These are phyloP conservation scores for Corythornis cristatus DNA, from an alignment of 2,113 vertebrate species.

Conservation along the genomic window DNA sequence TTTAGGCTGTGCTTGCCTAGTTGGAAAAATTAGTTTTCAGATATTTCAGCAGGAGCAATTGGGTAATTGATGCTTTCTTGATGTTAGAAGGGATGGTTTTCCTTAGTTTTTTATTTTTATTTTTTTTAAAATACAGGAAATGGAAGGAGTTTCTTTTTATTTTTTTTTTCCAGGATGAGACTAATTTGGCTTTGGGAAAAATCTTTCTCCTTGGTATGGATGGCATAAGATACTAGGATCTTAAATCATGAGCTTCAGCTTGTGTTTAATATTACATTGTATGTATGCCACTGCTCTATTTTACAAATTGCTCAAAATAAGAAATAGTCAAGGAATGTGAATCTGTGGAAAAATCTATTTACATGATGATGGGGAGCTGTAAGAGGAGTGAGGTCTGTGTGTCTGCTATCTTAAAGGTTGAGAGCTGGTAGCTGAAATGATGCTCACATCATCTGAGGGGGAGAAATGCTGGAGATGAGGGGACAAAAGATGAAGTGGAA, in stretches of 20 bases:
- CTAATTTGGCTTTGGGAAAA: background rate
- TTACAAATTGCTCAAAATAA: background rate
- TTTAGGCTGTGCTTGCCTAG: background rate
- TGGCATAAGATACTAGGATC: background rate
- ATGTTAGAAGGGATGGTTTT: background rate
- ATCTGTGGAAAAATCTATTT: background rate
- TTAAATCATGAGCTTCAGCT: background rate
- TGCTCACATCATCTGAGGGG: no score
- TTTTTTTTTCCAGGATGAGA: background rate
- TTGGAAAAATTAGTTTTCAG: background rate
- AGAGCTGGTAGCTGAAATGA: background rate
- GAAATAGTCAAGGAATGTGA: background rate
- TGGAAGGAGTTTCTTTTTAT: background rate
- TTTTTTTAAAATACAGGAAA: background rate
- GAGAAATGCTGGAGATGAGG: no score
- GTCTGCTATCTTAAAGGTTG: fast-evolving
- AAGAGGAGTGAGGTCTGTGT: background rate
- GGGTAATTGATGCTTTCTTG: background rate
- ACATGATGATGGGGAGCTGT: fast-evolving
- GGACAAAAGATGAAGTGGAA: background rate
- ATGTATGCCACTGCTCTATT: background rate
- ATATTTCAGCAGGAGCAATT: background rate
- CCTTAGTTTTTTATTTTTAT: background rate
- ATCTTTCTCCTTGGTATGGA: background rate
- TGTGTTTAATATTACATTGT: background rate